Percentiles rank a stretch among this genome's conserved stretches.
These are phyloP conservation scores for Ylistrum balloti DNA, from an alignment of 1,140 invertebrate genomes.

Conservation along the genomic window DNA sequence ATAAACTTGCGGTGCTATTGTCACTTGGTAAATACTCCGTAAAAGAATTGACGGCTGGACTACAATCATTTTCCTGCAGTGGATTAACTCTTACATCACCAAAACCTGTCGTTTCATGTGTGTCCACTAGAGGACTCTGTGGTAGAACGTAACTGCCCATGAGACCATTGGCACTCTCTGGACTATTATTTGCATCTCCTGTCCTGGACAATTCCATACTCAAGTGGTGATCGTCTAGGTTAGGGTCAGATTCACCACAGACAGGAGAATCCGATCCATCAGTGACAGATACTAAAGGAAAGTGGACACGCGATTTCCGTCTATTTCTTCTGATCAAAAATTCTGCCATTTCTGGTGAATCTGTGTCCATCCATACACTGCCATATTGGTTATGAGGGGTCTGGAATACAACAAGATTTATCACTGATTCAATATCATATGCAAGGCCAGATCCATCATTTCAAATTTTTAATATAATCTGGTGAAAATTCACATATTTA, in stretches of 20 bases:
- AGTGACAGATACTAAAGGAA: neutral
- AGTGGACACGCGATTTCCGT: neutral
- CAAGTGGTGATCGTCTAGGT: neutral
- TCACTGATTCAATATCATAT: too few relatives aligned
- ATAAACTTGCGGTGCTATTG: slow-evolving; percentile 10
- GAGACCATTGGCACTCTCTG: neutral
- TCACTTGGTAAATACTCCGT: neutral
- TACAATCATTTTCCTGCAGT: neutral
- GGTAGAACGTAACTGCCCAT: neutral
- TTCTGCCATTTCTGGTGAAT: slow-evolving; percentile 17
- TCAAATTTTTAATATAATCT: too few relatives aligned
- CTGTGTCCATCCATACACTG: slow-evolving; percentile 6
- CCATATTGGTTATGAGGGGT: neutral
- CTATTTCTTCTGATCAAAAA: neutral
- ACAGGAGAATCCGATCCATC: neutral
- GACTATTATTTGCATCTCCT: neutral
- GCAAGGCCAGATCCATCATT: too few relatives aligned
- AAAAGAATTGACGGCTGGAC: neutral
- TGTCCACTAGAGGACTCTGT: neutral
- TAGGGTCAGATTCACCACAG: neutral
- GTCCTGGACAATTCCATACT: slow-evolving; percentile 17
- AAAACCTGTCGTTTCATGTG: neutral
- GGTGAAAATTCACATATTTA: too few relatives aligned
- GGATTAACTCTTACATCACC: neutral
- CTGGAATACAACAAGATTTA: neutral